These are phyloP conservation scores for Drosophila ercepeae DNA, from an alignment of 1,140 invertebrate species.

Conservation along the genomic window DNA sequence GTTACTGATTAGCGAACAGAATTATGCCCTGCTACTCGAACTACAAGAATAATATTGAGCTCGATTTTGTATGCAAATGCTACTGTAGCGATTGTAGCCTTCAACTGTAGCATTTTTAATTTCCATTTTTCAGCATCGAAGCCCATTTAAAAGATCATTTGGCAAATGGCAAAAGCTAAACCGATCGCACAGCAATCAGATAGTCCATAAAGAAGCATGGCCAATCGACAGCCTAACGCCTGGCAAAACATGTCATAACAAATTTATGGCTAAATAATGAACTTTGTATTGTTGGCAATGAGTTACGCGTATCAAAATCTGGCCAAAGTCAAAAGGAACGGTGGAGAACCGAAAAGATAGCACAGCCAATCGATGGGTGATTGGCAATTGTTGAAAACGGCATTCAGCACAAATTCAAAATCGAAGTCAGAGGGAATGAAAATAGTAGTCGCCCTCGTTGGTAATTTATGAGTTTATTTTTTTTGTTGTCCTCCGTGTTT, in stretches of 20 bases:
- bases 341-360: slow-evolving; percentile 20
- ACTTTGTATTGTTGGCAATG: slow-evolving; percentile 71
- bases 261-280: slow-evolving; percentile 78
- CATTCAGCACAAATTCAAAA: slow-evolving; percentile 46
- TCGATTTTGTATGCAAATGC: slow-evolving; percentile 40
- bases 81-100: slow-evolving; percentile 23
- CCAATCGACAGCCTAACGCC: slow-evolving; percentile 56
- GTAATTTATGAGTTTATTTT: slow-evolving; percentile 72
- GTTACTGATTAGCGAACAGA: slow-evolving; percentile 30
- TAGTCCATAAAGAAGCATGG: slow-evolving; percentile 36
- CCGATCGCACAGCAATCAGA: slow-evolving; percentile 23
- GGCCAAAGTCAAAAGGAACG: slow-evolving; percentile 33
- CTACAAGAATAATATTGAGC: slow-evolving; percentile 24
- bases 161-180: slow-evolving; percentile 50
- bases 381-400: slow-evolving; percentile 46
- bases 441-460: slow-evolving; percentile 36
- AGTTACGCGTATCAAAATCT: slow-evolving; percentile 58
- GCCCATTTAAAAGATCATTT: slow-evolving; percentile 50
- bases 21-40: slow-evolving; percentile 14
- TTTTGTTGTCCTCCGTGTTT: slow-evolving; percentile 6
- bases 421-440: slow-evolving; percentile 33
- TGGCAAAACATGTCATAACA: slow-evolving; percentile 60
- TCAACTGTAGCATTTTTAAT: slow-evolving; percentile 49
- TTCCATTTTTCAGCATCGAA: slow-evolving; percentile 30
- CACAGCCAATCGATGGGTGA: slow-evolving; percentile 54